Evolutionary conservation across 2,113 vertebrate species (phyloP).

Genomic region (cattle (Bos taurus)): DNA sequence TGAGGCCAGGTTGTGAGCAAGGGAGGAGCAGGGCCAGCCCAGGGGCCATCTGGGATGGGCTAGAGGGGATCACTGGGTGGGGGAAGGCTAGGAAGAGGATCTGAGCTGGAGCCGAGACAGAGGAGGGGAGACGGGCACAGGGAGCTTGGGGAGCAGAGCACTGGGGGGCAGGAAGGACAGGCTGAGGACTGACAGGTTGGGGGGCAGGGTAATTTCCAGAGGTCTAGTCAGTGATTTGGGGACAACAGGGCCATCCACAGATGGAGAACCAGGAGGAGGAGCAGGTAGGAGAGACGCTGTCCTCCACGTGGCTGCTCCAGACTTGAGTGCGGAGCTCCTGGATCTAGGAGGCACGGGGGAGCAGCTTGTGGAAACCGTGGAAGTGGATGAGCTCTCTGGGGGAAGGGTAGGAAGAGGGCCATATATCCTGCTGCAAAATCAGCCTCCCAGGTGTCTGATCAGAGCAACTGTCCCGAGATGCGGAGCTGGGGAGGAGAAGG

Average conservation of each 20-base stretch:
- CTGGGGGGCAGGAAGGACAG: not conserved
- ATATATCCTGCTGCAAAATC: accelerated
- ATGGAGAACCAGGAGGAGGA: not conserved
- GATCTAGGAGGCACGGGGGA: too few relatives aligned
- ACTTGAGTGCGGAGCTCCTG: not conserved
- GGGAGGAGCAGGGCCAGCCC: not conserved
- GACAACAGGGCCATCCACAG: not conserved
- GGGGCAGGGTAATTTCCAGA: not conserved
- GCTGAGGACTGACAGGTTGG: not conserved
- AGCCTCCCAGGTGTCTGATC: not conserved
- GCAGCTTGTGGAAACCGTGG: too few relatives aligned
- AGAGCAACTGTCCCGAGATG: not conserved
- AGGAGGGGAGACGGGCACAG: not conserved
- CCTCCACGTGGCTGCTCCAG: not conserved
- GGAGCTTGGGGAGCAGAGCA: not conserved
- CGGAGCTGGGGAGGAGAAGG: not conserved
- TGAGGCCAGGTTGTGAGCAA: not conserved
- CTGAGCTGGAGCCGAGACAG: not conserved
- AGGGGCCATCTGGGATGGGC: not conserved
- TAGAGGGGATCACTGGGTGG: not conserved
- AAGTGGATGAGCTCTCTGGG: not conserved
- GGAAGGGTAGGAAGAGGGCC: not conserved
- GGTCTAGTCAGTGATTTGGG: not conserved
- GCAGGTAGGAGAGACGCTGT: accelerated
- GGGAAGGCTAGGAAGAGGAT: not conserved